Conservation (phyloP, 1,140 invertebrate genomes). For the Physella acuta region DNA sequence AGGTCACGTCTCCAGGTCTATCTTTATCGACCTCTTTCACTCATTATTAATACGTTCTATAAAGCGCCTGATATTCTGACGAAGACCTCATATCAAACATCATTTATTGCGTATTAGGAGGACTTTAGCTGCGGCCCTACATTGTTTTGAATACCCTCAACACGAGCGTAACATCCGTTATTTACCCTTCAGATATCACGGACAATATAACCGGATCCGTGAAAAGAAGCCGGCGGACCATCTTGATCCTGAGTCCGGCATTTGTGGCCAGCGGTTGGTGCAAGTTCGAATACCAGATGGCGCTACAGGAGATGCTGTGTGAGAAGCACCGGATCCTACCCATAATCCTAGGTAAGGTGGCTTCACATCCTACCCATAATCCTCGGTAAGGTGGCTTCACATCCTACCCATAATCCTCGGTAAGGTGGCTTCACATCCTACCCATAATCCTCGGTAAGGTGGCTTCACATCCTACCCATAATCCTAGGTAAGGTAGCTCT, state of each 20-base stretch:
- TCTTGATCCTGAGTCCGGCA: slow-evolving; percentile 11
- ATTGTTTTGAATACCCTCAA: too few relatives aligned
- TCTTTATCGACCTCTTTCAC: too few relatives aligned
- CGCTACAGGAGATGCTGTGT: slow-evolving; percentile 11
- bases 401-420: background rate
- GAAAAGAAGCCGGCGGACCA: slow-evolving; percentile 2
- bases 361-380: background rate
- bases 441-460: background rate
- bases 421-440: too few relatives aligned
- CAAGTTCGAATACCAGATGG: slow-evolving; percentile 15
- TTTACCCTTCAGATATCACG: slow-evolving; percentile 9
- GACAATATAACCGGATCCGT: slow-evolving; percentile 6
- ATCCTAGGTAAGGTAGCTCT: background rate
- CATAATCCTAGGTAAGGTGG: slow-evolving; percentile 8
- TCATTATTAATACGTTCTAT: too few relatives aligned
- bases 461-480: background rate
- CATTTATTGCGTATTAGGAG: too few relatives aligned
- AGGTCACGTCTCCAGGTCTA: too few relatives aligned
- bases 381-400: background rate
- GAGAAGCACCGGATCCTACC: slow-evolving; percentile 19
- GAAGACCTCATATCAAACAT: too few relatives aligned
- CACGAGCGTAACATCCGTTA: too few relatives aligned
- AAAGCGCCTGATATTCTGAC: too few relatives aligned
- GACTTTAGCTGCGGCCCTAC: too few relatives aligned
- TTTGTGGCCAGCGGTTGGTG: slow-evolving; percentile 15